phyloP scores from a whole-genome alignment of 2,797 vertebrate genomes.

The Darevskia mixta region DNA sequence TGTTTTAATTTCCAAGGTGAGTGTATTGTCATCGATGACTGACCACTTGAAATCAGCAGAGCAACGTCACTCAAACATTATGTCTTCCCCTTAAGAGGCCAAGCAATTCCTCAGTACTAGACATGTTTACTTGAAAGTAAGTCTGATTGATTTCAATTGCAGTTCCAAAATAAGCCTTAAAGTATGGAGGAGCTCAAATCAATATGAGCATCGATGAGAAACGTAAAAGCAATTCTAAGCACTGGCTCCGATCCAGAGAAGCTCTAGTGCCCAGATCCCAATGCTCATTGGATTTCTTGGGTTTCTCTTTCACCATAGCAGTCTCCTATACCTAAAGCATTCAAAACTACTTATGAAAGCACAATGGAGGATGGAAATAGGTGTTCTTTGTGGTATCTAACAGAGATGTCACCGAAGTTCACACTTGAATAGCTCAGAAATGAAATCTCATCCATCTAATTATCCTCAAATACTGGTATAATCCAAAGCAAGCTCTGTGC shows the following conservation, averaged over 20 bases:
- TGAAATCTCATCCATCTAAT: not conserved
- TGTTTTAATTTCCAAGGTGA: not conserved
- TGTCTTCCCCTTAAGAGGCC: not conserved
- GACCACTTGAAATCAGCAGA: not conserved
- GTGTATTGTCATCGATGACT: not conserved
- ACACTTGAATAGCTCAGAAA: not conserved
- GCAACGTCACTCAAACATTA: not conserved
- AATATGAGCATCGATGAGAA: not conserved
- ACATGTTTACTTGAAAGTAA: constrained; percentile 6
- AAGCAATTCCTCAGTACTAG: not conserved
- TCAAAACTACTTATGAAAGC: not conserved
- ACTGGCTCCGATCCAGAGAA: not conserved
- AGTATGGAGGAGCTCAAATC: not conserved
- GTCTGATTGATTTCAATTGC: constrained; percentile 13
- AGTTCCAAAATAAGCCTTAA: constrained; percentile 22
- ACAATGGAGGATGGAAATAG: not conserved
- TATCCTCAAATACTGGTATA: not conserved
- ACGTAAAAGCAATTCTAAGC: not conserved
- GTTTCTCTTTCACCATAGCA: not conserved
- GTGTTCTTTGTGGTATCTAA: not conserved
- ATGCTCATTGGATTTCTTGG: not conserved
- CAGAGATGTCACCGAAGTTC: not conserved
- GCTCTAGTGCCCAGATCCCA: not conserved
- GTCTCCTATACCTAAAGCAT: not conserved
- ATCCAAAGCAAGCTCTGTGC: not conserved